phyloP scores from a whole-genome alignment of 2,888 invertebrate genomes.

The Dendrolimus pini region DNA sequence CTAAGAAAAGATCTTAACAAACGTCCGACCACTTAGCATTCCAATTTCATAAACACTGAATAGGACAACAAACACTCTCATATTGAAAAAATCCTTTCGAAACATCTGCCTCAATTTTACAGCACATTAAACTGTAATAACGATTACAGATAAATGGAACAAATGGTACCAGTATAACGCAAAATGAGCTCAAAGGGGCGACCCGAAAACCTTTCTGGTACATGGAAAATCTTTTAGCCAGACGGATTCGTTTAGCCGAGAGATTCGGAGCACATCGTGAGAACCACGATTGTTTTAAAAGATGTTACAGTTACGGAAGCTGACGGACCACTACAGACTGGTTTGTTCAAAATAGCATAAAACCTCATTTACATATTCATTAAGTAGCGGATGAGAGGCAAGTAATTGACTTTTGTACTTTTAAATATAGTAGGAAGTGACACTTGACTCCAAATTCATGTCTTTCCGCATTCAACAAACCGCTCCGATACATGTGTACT shows the following conservation, averaged over 20 bases:
- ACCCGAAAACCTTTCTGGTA: conserved; percentile 25
- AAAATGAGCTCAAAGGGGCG: conserved; percentile 20
- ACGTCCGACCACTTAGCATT: neutral
- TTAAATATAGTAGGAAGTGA: no score
- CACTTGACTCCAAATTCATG: no score
- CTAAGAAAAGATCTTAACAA: neutral
- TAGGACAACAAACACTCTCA: neutral
- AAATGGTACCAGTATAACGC: conserved; percentile 27
- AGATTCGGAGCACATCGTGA: conserved; percentile 10
- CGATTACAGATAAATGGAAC: conserved; percentile 28
- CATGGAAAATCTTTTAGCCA: conserved; percentile 33
- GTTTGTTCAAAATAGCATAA: no score
- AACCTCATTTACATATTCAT: no score
- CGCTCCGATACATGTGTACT: no score
- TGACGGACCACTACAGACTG: no score
- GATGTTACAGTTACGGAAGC: neutral
- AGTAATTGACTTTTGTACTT: no score
- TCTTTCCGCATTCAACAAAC: no score
- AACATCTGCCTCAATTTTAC: conserved; percentile 28
- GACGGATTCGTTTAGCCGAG: conserved; percentile 17
- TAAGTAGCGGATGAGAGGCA: no score
- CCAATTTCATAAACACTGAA: neutral
- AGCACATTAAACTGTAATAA: conserved; percentile 34
- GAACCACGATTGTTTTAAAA: conserved; percentile 12
- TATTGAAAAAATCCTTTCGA: conserved; percentile 11